Evolutionary conservation across 2,113 vertebrate genomes (phyloP).

Genomic region (Crotalus tigris): DNA sequence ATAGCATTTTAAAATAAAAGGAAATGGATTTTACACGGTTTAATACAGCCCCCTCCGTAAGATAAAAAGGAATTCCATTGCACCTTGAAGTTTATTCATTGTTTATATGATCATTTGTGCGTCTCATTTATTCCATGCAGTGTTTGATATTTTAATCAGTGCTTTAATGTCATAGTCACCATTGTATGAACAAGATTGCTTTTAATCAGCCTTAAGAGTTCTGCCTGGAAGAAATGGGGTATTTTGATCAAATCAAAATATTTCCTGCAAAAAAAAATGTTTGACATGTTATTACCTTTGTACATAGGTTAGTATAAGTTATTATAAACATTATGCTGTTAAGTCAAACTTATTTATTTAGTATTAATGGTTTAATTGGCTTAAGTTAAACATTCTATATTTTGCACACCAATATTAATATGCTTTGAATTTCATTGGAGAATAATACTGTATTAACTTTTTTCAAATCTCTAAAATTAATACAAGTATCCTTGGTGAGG

Average conservation of each 20-base stretch:
- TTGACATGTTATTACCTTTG: not conserved
- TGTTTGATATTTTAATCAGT: not conserved
- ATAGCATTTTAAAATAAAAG: not conserved
- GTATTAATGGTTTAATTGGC: not conserved
- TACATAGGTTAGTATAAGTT: not conserved
- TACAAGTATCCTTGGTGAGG: not conserved
- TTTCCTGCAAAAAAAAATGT: not conserved
- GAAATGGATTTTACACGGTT: not conserved
- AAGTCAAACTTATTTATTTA: not conserved
- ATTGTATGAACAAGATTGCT: not conserved
- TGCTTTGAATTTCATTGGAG: slow-evolving; percentile 11
- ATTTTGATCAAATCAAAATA: not conserved
- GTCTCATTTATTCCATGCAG: not conserved
- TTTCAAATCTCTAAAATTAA: not conserved
- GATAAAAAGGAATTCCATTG: not conserved
- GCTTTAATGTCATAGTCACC: not conserved
- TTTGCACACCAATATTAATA: not conserved
- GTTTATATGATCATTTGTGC: not conserved
- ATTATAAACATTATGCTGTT: not conserved
- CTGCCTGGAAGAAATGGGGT: not conserved
- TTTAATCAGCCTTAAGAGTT: not conserved
- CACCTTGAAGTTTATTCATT: not conserved
- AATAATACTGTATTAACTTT: slow-evolving; percentile 14
- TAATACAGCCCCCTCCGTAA: not conserved
- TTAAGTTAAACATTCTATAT: not conserved